A percentile compares a stretch with the other conserved stretches of the same genome.
Conservation (phyloP, 2,797 vertebrate species). For the Hypotaenidia philippensis region DNA sequence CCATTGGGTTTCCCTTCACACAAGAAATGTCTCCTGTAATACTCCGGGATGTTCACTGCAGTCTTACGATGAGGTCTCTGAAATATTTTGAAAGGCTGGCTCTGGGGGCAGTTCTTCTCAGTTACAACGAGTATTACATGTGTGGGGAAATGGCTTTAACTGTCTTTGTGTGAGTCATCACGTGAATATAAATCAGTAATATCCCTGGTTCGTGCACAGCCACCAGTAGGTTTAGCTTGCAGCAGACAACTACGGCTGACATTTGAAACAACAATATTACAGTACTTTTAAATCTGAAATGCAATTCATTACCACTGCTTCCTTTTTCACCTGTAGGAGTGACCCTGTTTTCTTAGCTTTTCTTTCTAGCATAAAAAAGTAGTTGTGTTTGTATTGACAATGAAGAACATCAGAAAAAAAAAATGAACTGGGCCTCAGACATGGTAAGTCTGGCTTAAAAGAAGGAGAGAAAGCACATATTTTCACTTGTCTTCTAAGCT, state of each 20-base stretch:
- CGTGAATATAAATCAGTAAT: background rate
- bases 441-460: background rate
- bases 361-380: background rate
- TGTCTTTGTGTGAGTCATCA: background rate
- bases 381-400: background rate
- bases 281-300: background rate
- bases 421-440: background rate
- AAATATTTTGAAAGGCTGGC: background rate
- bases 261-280: background rate
- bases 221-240: background rate
- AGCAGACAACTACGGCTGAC: background rate
- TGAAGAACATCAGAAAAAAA: background rate
- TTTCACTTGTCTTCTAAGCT: background rate
- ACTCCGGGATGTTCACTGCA: background rate
- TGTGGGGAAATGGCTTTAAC: background rate
- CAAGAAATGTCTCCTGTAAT: background rate
- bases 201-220: background rate
- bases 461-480: background rate
- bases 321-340: background rate
- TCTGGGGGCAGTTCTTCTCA: background rate
- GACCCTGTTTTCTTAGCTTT: background rate
- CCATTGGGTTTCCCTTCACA: background rate
- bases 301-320: background rate
- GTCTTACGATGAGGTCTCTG: background rate
- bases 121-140: background rate